phyloP scores from a whole-genome alignment of 2,888 invertebrate genomes.

The Tetrapedia diversipes region DNA sequence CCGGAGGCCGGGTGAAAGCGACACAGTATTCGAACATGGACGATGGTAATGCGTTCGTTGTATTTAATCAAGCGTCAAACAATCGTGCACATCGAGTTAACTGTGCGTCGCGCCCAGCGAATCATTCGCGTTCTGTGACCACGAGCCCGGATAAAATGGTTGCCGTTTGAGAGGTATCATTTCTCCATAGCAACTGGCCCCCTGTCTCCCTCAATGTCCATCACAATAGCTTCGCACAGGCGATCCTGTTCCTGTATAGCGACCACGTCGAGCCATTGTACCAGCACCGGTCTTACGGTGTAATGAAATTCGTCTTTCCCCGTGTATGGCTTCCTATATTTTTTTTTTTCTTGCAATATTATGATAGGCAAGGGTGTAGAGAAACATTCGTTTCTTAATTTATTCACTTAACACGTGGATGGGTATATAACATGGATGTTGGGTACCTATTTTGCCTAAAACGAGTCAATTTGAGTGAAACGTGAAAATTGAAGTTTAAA shows the following conservation, averaged over 20 bases:
- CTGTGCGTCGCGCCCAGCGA: slow-evolving; percentile 32
- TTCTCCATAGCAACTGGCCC: slow-evolving; percentile 19
- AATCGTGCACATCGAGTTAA: slow-evolving; percentile 38
- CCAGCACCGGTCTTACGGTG: not conserved
- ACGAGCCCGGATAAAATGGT: slow-evolving; percentile 41
- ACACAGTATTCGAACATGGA: slow-evolving; percentile 12
- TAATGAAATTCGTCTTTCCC: not conserved
- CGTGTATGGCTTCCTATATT: not conserved
- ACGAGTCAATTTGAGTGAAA: too few relatives aligned
- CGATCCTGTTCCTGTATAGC: too few relatives aligned
- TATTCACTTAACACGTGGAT: too few relatives aligned
- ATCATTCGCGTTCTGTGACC: slow-evolving; percentile 43
- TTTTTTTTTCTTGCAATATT: too few relatives aligned
- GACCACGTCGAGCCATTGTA: not conserved
- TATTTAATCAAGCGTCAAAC: slow-evolving; percentile 63
- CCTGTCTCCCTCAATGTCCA: slow-evolving; percentile 6
- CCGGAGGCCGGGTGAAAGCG: not conserved
- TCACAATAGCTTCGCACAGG: slow-evolving; percentile 17
- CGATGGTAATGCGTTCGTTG: slow-evolving; percentile 50
- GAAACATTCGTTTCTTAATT: too few relatives aligned
- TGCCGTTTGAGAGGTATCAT: slow-evolving; percentile 36
- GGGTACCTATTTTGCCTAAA: too few relatives aligned
- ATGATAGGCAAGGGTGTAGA: too few relatives aligned
- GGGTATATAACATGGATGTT: too few relatives aligned
- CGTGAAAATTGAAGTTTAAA: too few relatives aligned